Percentiles rank a stretch among this genome's conserved stretches.
Conservation (phyloP, 2,888 invertebrate species). For the Cosmia pyralina region DNA sequence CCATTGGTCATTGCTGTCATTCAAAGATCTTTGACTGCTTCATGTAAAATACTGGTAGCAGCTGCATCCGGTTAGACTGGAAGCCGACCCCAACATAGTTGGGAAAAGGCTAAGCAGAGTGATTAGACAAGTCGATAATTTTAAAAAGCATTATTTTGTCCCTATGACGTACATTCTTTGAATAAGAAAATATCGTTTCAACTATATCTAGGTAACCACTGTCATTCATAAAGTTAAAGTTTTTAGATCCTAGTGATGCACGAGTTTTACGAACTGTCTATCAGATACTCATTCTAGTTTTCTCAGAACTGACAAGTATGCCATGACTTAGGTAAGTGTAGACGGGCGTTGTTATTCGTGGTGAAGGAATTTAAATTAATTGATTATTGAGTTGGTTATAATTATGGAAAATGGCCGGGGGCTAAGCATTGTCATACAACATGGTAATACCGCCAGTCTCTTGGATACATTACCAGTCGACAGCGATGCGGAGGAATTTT, state of each 20-base stretch:
- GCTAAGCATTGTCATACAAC: no score
- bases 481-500: no score
- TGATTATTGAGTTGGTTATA: neutral
- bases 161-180: neutral
- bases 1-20: no score
- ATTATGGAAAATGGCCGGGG: no score
- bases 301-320: neutral
- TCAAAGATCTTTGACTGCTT: no score
- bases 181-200: neutral
- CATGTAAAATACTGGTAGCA: no score
- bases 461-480: no score
- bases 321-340: neutral
- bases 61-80: no score
- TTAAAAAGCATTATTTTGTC: neutral
- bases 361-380: neutral
- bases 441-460: no score
- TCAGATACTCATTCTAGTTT: neutral
- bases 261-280: neutral
- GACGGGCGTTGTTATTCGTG: neutral
- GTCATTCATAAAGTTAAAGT: neutral
- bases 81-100: no score
- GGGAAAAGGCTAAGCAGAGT: no score
- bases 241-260: neutral
- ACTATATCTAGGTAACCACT: neutral
- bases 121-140: no score